Evolutionary conservation across 2,113 vertebrate species (phyloP).

Genomic region (Empidonax traillii): DNA sequence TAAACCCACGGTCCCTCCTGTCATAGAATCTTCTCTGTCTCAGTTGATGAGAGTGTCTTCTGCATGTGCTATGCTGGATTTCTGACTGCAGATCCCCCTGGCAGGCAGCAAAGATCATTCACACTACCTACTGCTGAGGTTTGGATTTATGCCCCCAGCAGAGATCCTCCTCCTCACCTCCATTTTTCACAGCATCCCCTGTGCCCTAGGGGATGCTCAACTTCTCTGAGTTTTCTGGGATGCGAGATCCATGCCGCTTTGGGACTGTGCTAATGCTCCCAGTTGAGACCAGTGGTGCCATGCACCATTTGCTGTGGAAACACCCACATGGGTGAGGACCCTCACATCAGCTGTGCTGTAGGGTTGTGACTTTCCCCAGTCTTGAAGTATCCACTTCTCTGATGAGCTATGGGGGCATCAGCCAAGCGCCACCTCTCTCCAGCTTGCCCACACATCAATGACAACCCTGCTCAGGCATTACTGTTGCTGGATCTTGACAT

Average conservation of each 20-base stretch:
- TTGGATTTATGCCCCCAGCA: background rate
- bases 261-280: rapidly evolving
- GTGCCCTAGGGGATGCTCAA: background rate
- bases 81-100: background rate
- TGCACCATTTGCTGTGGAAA: background rate
- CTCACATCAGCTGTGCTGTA: rapidly evolving
- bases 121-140: background rate
- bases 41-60: rapidly evolving
- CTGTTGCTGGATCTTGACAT: background rate
- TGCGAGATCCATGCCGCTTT: rapidly evolving
- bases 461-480: background rate
- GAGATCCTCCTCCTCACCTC: background rate
- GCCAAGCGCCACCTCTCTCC: background rate
- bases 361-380: background rate
- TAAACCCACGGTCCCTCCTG: background rate
- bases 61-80: background rate
- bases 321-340: background rate
- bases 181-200: background rate
- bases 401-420: background rate
- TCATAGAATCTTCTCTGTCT: background rate
- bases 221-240: background rate
- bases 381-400: background rate
- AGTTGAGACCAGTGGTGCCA: rapidly evolving
- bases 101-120: background rate
- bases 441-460: rapidly evolving